Evolutionary conservation across 2,113 vertebrate genomes (phyloP), one percentile per base, ranked within the genome.

Genomic region (Channa maculata): DNA sequence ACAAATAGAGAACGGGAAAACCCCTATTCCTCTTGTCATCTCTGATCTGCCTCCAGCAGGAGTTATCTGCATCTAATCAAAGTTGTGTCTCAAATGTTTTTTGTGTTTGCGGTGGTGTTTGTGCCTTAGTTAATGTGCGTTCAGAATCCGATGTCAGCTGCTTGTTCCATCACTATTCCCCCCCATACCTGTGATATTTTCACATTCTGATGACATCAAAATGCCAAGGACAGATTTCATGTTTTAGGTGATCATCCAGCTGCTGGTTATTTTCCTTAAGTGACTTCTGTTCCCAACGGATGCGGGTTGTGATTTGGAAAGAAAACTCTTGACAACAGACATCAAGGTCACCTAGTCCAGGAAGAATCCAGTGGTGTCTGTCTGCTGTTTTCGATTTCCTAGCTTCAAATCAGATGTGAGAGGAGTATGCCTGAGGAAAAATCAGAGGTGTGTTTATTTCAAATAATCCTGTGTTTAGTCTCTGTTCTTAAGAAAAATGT

Each of bases 1-100:
- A 52, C 45, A 65, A 76, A 80, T 48, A 48, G 70, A 61, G 49
- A 57, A 68, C 49, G 70, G 75, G 51, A 79, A 80, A 82, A 37
- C 52, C 62, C 45, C 46, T 6, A 6, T 62, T 34, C 15, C 51
- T 57, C 41, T 38, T 53, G 50, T 72, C 77, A 67, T 75, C 33
- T 82, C 57, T 66, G 71, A 79, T 85, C 68, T 2, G 4, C 33
- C 2, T 52, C 78, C 77, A 78, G 63, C 62, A 39, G 67, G 43
- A 53, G 67, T 49, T 52, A 39, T 80, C 77, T 83, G 84, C 46
- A 38, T 77, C 55, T 51, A 70, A 84, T 89, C 77, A 24, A 24
- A 24, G 24, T 24, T 24, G 24, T 24, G 24, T 24, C 24, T 24
- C 1, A 24, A 24, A 24, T 24, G 24, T 24, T 24, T 24, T 24